Evolutionary conservation across 53 echinoderm and acorn worm species (phyloP).

Genomic region (Henricia sp.): DNA sequence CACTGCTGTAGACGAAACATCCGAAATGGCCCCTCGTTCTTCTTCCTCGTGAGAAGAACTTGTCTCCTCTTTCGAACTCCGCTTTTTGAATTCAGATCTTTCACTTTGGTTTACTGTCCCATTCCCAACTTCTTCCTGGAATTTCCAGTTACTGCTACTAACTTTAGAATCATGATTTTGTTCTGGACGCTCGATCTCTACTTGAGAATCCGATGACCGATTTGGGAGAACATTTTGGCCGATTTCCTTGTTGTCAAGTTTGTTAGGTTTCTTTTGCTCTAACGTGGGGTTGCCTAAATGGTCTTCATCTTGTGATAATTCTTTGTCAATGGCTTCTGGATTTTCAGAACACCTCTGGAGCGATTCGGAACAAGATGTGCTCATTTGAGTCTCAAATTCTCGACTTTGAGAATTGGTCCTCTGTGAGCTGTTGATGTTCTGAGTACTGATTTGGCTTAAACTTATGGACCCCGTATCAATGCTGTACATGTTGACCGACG

Average conservation of each 20-base stretch:
- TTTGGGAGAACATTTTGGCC: not conserved
- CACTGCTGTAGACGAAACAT: not conserved
- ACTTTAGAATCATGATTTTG: not conserved
- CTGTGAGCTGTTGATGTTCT: slow-evolving; percentile 12
- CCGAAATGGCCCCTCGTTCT: too few relatives aligned
- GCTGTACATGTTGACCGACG: slow-evolving; percentile 53
- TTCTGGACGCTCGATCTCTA: not conserved
- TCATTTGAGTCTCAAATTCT: not conserved
- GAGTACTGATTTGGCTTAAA: slow-evolving; percentile 28
- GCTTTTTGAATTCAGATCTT: not conserved
- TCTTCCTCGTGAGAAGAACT: not conserved
- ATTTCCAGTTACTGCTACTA: not conserved
- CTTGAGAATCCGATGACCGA: not conserved
- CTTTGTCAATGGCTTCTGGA: not conserved
- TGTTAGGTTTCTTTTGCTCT: not conserved
- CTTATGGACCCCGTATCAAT: slow-evolving; percentile 54
- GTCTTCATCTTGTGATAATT: not conserved
- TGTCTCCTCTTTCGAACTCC: too few relatives aligned
- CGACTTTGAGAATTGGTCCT: not conserved
- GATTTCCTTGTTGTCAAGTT: not conserved
- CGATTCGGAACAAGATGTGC: not conserved
- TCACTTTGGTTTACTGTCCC: not conserved
- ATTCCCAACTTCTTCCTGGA: not conserved
- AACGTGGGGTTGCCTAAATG: not conserved
- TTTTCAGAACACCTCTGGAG: not conserved